Base-by-base conservation (phyloP, 2,797 vertebrate genomes). In the Antrozous pallidus region DNA sequence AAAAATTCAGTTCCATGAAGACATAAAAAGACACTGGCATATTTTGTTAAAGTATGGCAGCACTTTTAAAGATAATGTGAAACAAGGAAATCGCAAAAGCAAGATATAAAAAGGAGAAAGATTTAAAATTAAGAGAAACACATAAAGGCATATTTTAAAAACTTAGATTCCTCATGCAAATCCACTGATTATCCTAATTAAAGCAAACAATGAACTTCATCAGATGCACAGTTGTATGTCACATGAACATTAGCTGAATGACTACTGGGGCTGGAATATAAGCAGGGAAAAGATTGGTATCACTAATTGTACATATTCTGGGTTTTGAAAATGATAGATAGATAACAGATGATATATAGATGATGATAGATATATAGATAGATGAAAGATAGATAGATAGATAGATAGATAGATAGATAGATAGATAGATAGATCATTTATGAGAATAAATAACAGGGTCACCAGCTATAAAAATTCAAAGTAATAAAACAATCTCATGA, bases 41-140 rank as follows among this genome's bases (percentile, higher is more conserved):
- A 69, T 82, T 77, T 88, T 91, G 20, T 63, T 78, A 45, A 82
- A 89, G 31, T 28, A 45, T 36, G 33, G 24, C 51, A 22, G 87
- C 58, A 92, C 12, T 22, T 81, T 63, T 2, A 77, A 86, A 89
- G 51, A 38, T 70, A 87, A 83, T 38, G 26, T 40, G 67, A 94
- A 94, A 88, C 9, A 51, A 96, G 92, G 92, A 90, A 92, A 16
- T 89, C 86, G 73, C 88, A 95, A 97, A 75, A 82, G 36, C 4
- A 79, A 97, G 84, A 95, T 94, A 96, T 82, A 96, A 95, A 92
- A 94, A 42, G 61, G 22, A 12, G 7, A 40, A 82, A 9, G 54
- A 86, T 38, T 94, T 88, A 17, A 81, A 94, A 38, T 70, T 51
- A 47, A 90, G 28, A 89, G 6, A 20, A 89, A 17, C 9, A 65